Percentiles rank a stretch among this genome's conserved stretches.
phyloP scores from a whole-genome alignment of 2,113 vertebrate species.

The Marcusenius ussheri region DNA sequence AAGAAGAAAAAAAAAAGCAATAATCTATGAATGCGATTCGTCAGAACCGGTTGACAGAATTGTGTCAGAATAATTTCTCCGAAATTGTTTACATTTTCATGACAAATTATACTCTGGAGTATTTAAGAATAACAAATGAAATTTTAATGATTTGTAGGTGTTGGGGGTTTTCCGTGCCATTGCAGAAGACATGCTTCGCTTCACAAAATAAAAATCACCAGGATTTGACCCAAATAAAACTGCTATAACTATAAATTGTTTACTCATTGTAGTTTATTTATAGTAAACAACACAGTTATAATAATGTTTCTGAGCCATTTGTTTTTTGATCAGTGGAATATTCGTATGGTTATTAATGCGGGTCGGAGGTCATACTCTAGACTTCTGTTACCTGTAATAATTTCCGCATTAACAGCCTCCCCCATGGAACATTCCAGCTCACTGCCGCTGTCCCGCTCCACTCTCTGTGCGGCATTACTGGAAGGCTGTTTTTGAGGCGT shows the following conservation, averaged over 20 bases:
- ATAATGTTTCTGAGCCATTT: background rate
- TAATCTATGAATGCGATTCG: background rate
- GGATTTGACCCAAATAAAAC: background rate
- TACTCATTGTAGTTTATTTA: background rate
- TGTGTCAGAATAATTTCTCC: conserved; percentile 1
- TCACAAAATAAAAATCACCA: background rate
- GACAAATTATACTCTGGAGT: background rate
- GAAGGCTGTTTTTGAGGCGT: background rate
- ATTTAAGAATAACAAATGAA: conserved; percentile 1
- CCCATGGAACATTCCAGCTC: background rate
- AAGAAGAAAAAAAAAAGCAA: background rate
- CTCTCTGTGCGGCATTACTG: background rate
- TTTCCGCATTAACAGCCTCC: background rate
- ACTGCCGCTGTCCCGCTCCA: background rate
- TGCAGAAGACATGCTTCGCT: background rate
- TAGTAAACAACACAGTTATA: background rate
- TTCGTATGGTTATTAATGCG: background rate
- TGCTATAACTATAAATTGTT: background rate
- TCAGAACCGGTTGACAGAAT: background rate
- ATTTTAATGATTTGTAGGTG: conserved; percentile 1
- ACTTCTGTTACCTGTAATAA: background rate
- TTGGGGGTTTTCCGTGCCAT: background rate
- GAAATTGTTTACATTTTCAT: conserved; percentile 1
- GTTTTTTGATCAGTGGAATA: background rate
- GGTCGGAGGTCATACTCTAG: background rate